Evolutionary conservation across 1,140 invertebrate species (phyloP).

Genomic region (Drosophila triauraria): DNA sequence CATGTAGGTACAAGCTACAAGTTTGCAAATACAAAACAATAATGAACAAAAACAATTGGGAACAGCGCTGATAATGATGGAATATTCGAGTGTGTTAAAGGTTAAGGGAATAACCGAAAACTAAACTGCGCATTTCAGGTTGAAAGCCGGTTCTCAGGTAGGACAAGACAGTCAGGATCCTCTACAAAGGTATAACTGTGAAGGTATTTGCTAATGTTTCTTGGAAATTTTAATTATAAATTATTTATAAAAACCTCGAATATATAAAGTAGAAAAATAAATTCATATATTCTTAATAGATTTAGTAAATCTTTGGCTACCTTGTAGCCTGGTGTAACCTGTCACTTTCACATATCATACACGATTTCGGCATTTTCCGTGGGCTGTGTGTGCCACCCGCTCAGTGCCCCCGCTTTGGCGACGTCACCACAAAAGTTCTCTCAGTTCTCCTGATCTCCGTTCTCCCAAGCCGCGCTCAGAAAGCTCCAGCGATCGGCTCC

Average conservation of each 20-base stretch:
- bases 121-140: slow-evolving; percentile 14
- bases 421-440: slow-evolving; percentile 54
- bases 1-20: slow-evolving; percentile 24
- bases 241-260: neutral
- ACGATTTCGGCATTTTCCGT: slow-evolving; percentile 51
- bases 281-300: too few relatives aligned
- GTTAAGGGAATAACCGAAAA: slow-evolving; percentile 41
- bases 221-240: neutral
- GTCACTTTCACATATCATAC: slow-evolving; percentile 67
- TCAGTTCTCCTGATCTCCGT: slow-evolving; percentile 6
- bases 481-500: slow-evolving; percentile 37
- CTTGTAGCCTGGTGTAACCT: slow-evolving; percentile 42
- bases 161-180: neutral
- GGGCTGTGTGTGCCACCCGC: slow-evolving; percentile 11
- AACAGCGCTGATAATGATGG: slow-evolving; percentile 38
- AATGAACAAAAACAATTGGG: slow-evolving; percentile 35
- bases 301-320: neutral
- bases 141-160: slow-evolving; percentile 21
- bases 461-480: slow-evolving; percentile 23
- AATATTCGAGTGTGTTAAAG: slow-evolving; percentile 18
- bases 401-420: neutral
- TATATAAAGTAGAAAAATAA: too few relatives aligned
- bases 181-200: neutral
- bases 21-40: slow-evolving; percentile 37
- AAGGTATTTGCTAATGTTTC: neutral